Base-by-base conservation (phyloP, 2,888 invertebrate genomes). In the Zygaena filipendulae region DNA sequence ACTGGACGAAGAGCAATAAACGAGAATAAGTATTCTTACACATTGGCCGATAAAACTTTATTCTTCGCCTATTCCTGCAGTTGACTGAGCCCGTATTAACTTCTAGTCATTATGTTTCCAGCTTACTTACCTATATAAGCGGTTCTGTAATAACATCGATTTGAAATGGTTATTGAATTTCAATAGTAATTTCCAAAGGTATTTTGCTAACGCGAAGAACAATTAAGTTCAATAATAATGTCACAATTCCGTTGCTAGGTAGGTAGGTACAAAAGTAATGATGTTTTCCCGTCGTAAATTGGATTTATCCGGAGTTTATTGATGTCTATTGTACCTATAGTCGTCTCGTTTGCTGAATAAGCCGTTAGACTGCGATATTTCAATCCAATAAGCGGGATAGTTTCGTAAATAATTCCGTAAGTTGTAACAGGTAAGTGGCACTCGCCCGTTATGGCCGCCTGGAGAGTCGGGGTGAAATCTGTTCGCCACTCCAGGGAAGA, bases 351-450 rank as follows among this genome's bases (percentile, higher is more conserved):
- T 45, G 42, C 30, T 35, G 44, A 55, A 52, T 47, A 58, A 55
- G 48, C 47, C 43, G 34, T 42, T 42, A 45, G 43, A 49, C 49
- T 45, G 47, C 51, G 49, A 61, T 71, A 68, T 71, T 68, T 64
- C 67, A 68, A 71, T 72, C 71, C 68, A 70, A 70, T 71, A 71
- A 68, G 61, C 59, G 44, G 57, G 66, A 68, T 70, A 74, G 69
- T 72, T 59, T 61, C 52, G 70, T 79, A 70, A 75, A 79, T 74
- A 69, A 75, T 79, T 74, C 71, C 75, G 58, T 56, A 59, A 62
- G 63, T 59, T 67, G 71, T 72, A 71, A 71, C 72, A 62, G 66
- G 71, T 75, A 77, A 77, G 74, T 70, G 74, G 68, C 59, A 64
- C 59, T 71, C 57, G 45, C 57, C 51, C 53, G 60, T 72, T 70